These are phyloP conservation scores for Hylyphantes graminicola DNA, from an alignment of 1,140 invertebrate genomes.

Conservation along the genomic window DNA sequence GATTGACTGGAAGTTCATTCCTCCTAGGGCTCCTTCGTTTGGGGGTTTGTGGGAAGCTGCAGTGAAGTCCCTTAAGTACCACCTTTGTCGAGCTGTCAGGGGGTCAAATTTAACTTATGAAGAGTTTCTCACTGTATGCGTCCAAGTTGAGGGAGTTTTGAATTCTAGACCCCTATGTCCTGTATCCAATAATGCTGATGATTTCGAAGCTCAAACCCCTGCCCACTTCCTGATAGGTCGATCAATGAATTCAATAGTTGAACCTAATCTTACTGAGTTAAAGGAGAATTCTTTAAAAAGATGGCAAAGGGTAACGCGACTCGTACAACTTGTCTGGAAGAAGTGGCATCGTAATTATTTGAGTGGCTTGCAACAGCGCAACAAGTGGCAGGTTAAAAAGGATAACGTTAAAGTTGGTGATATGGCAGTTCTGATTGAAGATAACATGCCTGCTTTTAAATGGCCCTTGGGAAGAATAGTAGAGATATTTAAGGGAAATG, in stretches of 20 bases:
- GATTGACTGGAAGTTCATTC: constrained; percentile 66
- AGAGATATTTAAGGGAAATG: not conserved
- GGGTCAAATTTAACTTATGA: constrained; percentile 62
- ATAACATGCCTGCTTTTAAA: constrained; percentile 8
- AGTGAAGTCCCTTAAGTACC: constrained; percentile 61
- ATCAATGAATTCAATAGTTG: too few relatives aligned
- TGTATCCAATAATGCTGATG: constrained; percentile 64
- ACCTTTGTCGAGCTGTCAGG: constrained; percentile 56
- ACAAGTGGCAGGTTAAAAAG: constrained; percentile 20
- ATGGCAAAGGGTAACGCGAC: not conserved
- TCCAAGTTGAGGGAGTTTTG: constrained; percentile 63
- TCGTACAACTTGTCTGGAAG: not conserved
- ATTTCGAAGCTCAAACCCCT: constrained; percentile 64
- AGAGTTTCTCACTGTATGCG: constrained; percentile 63
- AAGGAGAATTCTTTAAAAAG: constrained; percentile 5
- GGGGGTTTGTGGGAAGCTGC: constrained; percentile 53
- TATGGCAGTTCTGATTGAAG: not conserved
- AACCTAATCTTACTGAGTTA: too few relatives aligned
- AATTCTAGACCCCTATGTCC: constrained; percentile 52
- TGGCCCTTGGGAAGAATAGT: not conserved
- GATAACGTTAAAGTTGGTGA: not conserved
- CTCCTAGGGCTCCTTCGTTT: constrained; percentile 67
- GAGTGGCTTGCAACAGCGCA: not conserved
- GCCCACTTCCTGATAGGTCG: constrained; percentile 1
- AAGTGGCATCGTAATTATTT: not conserved